These are phyloP conservation scores for Otis tarda DNA, from an alignment of 2,113 vertebrate genomes.

Conservation along the genomic window DNA sequence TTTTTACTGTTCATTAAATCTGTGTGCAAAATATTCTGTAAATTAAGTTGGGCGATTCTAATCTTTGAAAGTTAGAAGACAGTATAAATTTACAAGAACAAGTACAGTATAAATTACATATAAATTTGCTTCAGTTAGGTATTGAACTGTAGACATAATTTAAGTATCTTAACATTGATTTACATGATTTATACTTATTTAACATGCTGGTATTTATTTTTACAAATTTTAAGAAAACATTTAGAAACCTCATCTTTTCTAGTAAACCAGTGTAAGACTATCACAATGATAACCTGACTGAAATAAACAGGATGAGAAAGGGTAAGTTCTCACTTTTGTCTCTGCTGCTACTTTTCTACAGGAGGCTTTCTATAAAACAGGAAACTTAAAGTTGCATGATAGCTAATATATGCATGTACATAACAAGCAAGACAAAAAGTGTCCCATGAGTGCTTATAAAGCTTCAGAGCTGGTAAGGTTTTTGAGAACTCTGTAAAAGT, in stretches of 20 bases:
- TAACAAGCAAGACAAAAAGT: neutral
- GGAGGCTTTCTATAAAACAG: neutral
- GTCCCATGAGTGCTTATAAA: neutral
- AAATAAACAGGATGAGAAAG: neutral
- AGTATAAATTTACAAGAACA: accelerated
- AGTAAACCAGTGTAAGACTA: neutral
- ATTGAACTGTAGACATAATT: neutral
- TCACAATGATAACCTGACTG: neutral
- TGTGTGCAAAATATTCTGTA: neutral
- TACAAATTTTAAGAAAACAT: neutral
- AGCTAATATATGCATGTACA: neutral
- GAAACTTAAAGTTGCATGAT: neutral
- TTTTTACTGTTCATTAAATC: neutral
- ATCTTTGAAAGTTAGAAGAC: neutral
- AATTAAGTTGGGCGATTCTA: neutral
- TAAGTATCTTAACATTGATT: neutral
- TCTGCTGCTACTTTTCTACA: neutral
- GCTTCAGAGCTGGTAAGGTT: neutral
- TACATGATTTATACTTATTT: neutral
- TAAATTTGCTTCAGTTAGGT: neutral
- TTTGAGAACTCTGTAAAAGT: neutral
- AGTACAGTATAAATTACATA: neutral
- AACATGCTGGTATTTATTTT: neutral
- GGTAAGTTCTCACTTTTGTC: neutral
- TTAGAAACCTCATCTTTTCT: neutral